These are phyloP conservation scores for Calliphora vicina DNA, from an alignment of 1,140 invertebrate species.

Conservation along the genomic window DNA sequence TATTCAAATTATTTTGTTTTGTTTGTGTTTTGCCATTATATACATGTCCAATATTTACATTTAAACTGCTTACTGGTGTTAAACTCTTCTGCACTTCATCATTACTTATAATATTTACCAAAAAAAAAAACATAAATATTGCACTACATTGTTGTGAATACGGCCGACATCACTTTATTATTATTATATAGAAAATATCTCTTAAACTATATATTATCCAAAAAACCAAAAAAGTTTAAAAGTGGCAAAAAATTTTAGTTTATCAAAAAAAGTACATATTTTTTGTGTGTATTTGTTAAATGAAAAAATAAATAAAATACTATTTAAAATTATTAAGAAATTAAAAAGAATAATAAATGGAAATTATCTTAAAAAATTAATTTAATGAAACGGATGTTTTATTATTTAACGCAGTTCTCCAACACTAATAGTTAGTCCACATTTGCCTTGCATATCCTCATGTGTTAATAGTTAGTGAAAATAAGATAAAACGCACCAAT, in stretches of 20 bases:
- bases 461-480: too few species aligned
- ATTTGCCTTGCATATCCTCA: too few species aligned
- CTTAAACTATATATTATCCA: neutral
- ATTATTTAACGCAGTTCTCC: too few species aligned
- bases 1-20: neutral
- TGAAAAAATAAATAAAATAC: neutral
- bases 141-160: slow-evolving; percentile 25
- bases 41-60: neutral
- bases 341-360: neutral
- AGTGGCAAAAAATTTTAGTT: slow-evolving; percentile 8
- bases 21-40: neutral
- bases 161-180: neutral
- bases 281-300: slow-evolving; percentile 21
- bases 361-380: slow-evolving; percentile 2
- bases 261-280: slow-evolving; percentile 27
- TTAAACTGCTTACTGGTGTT: neutral
- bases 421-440: too few species aligned
- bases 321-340: neutral
- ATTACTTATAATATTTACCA: neutral
- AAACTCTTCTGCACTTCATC: neutral
- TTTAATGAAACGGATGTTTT: too few species aligned
- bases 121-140: neutral
- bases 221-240: neutral
- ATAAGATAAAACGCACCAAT: too few species aligned
- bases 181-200: neutral